A percentile compares a stretch with the other conserved stretches of the same genome.
Evolutionary conservation across 2,797 vertebrate genomes (phyloP).

Genomic region (Falco columbarius): DNA sequence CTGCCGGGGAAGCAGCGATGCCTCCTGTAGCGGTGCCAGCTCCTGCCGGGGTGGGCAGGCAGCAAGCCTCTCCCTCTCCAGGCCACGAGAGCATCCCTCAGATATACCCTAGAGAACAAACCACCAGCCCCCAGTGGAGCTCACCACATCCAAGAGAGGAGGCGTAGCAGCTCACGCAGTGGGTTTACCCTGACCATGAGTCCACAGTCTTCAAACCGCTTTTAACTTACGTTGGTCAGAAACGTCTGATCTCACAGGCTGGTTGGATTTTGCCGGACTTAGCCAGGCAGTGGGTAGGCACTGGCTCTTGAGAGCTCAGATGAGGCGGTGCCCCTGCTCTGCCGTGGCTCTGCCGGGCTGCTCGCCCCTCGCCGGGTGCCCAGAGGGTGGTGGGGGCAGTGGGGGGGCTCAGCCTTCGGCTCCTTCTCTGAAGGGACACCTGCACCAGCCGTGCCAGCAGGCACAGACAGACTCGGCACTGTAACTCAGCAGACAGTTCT

Average conservation of each 20-base stretch:
- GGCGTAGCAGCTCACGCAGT: not conserved
- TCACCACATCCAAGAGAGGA: accelerated
- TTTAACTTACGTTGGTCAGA: not conserved
- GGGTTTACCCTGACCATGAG: not conserved
- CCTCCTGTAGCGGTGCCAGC: not conserved
- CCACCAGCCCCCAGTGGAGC: not conserved
- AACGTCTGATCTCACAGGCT: not conserved
- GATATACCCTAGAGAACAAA: not conserved
- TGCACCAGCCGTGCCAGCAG: not conserved
- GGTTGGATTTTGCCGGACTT: not conserved
- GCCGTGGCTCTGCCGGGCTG: not conserved
- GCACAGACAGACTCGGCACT: not conserved
- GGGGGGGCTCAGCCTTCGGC: not conserved
- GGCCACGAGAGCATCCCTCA: not conserved
- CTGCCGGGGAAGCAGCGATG: not conserved
- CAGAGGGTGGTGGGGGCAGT: not conserved
- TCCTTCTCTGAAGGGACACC: not conserved
- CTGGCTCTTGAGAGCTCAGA: not conserved
- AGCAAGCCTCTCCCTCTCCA: not conserved
- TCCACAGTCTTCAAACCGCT: not conserved
- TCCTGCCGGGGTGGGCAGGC: not conserved
- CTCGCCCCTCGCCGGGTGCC: not conserved
- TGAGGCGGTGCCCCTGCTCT: not conserved
- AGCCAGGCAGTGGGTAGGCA: not conserved
- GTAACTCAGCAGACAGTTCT: not conserved